phyloP scores from a whole-genome alignment of 2,113 vertebrate genomes.

The Carassius carassius region DNA sequence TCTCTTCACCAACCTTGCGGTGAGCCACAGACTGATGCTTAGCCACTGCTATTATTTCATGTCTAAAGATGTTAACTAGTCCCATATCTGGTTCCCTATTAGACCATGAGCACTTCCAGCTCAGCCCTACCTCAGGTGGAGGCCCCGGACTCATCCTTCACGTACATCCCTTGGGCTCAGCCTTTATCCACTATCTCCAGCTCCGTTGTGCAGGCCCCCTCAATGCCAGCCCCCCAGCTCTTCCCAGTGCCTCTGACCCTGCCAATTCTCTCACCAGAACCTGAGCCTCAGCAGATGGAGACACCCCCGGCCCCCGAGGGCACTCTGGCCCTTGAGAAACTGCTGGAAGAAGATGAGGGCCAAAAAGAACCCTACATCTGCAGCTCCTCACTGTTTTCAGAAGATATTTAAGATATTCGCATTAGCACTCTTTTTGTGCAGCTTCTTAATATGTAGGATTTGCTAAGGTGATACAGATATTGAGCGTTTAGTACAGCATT shows the following conservation, averaged over 20 bases:
- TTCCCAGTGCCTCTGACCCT: slow-evolving; percentile 78
- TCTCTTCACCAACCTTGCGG: slow-evolving; percentile 88
- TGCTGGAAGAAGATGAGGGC: slow-evolving; percentile 80
- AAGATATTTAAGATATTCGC: slow-evolving; percentile 64
- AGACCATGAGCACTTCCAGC: slow-evolving; percentile 78
- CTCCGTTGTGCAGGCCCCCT: slow-evolving; percentile 79
- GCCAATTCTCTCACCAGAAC: slow-evolving; percentile 76
- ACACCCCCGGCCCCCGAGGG: slow-evolving; percentile 74
- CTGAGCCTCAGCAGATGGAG: slow-evolving; percentile 78
- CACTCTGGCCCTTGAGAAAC: slow-evolving; percentile 85
- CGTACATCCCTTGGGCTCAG: slow-evolving; percentile 90
- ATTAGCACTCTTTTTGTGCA: background rate
- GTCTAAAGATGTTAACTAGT: background rate
- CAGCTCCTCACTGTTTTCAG: slow-evolving; percentile 78
- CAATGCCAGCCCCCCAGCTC: slow-evolving; percentile 78
- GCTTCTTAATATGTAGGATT: background rate
- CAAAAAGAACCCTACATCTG: slow-evolving; percentile 81
- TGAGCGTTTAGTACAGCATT: background rate
- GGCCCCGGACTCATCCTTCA: slow-evolving; percentile 78
- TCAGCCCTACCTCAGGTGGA: slow-evolving; percentile 81
- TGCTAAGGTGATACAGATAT: background rate
- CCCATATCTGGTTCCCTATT: slow-evolving; percentile 51
- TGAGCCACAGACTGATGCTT: slow-evolving; percentile 69
- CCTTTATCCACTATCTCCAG: slow-evolving; percentile 82
- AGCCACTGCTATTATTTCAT: background rate